Percentiles rank a stretch among this genome's conserved stretches.
These are phyloP conservation scores for Synergus japonicus DNA, from an alignment of 2,888 invertebrate genomes.

Conservation along the genomic window DNA sequence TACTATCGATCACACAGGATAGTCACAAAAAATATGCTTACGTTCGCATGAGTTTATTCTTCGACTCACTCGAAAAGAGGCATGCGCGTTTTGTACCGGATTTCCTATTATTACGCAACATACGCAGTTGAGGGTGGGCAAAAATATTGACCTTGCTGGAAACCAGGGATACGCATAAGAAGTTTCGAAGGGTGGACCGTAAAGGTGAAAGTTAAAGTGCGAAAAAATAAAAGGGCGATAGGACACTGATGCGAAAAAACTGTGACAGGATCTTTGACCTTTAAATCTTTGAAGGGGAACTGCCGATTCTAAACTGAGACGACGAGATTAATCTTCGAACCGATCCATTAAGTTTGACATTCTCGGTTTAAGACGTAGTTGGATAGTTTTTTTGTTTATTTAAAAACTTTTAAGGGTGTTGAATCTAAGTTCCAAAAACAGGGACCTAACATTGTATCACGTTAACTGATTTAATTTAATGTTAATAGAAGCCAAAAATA, in stretches of 20 bases:
- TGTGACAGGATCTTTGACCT: not conserved
- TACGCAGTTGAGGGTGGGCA: slow-evolving; percentile 37
- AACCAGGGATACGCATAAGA: slow-evolving; percentile 12
- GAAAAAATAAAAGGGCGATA: not conserved
- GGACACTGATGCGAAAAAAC: not conserved
- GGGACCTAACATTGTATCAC: too few relatives aligned
- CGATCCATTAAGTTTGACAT: too few relatives aligned
- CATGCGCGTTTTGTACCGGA: slow-evolving; percentile 19
- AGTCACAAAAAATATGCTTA: not conserved
- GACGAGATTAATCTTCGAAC: not conserved
- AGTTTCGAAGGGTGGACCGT: not conserved
- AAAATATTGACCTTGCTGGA: slow-evolving; percentile 34
- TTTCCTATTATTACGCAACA: slow-evolving; percentile 35
- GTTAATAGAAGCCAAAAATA: too few relatives aligned
- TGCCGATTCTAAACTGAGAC: not conserved
- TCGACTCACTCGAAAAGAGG: not conserved
- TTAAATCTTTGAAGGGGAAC: not conserved
- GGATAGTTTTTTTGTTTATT: too few relatives aligned
- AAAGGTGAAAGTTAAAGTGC: slow-evolving; percentile 1
- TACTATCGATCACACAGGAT: not conserved
- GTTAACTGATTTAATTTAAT: too few relatives aligned
- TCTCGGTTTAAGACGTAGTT: too few relatives aligned
- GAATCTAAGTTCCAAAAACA: too few relatives aligned
- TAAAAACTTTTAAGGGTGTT: too few relatives aligned
- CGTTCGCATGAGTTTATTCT: not conserved